Evolutionary conservation across 2,888 invertebrate species (phyloP), one percentile per base, ranked within the genome.

Genomic region (Mantis religiosa): DNA sequence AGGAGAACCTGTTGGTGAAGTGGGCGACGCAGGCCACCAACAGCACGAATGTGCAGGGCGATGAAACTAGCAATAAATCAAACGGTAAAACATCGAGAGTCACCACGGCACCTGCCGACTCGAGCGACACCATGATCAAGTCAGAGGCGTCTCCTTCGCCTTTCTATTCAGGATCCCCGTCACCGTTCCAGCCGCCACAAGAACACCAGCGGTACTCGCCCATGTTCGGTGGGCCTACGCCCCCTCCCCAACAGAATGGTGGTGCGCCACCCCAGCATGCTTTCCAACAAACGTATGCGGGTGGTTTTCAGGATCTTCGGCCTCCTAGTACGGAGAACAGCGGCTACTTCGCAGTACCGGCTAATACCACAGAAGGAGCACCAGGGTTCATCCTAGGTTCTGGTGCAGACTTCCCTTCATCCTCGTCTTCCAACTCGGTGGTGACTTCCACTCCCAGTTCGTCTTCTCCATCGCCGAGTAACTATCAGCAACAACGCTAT

Each of bases 1-100:
- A 97, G 93, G 96, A 97, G 92, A 96, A 96, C 92, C 94, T 97
- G 91, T 94, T 96, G 92, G 95, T 95, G 91, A 96, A 96, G 93
- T 97, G 97, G 97, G 95, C 95, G 88, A 95, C 94, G 85, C 95
- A 94, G 91, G 92, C 90, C n/a, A 95, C 95, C 90, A 96, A 96
- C 93, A 96, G 96, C 93, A 94, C 94, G 91, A 94, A 93, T 90
- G 93, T 93, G 90, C 92, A 93, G 92, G 92, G 93, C 90, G 92
- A 93, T 0, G 54, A 71, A 71, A 6, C 20, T 71, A 25, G 54
- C 25, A 92, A 92, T 91, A 91, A 91, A 94, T 86, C 86, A 28
- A 86, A 86, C n/a, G 54, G 81, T 71, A 87, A 30, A n/a, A 34
- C 82, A 82, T 82, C 47, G 20, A 54, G 85, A 4, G 27, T 87